Conservation (phyloP, 1,140 invertebrate genomes). For the Drosophila nigrodunni region DNA sequence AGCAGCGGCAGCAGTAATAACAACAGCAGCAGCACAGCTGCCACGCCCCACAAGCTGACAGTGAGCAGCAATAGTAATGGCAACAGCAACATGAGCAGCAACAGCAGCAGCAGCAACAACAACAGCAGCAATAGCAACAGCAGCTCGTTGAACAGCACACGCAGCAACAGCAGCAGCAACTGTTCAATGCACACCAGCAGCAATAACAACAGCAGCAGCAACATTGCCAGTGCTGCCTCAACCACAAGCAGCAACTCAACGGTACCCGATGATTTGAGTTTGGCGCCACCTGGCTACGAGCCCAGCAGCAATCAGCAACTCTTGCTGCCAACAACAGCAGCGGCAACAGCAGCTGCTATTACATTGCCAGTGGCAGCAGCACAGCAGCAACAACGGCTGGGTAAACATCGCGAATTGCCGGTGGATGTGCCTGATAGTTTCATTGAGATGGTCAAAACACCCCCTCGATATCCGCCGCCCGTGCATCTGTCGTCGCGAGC, state of each 20-base stretch:
- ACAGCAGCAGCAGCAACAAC: slow-evolving; percentile 44
- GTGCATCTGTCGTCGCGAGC: slow-evolving; percentile 77
- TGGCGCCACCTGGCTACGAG: slow-evolving; percentile 66
- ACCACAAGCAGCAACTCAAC: slow-evolving; percentile 54
- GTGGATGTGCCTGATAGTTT: slow-evolving; percentile 91
- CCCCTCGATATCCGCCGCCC: slow-evolving; percentile 90
- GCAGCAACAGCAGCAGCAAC: slow-evolving; percentile 65
- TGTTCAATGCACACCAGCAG: slow-evolving; percentile 61
- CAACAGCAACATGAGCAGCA: slow-evolving; percentile 42
- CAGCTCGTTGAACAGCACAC: slow-evolving; percentile 54
- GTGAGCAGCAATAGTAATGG: slow-evolving; percentile 30
- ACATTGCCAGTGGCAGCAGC: slow-evolving; percentile 12
- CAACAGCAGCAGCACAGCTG: slow-evolving; percentile 26
- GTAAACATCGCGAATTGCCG: slow-evolving; percentile 88
- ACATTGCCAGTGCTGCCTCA: slow-evolving; percentile 48
- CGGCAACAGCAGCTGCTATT: slow-evolving; percentile 47
- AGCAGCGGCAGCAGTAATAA: slow-evolving; percentile 36
- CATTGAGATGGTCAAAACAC: slow-evolving; percentile 89
- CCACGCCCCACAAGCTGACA: slow-evolving; percentile 17
- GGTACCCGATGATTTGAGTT: slow-evolving; percentile 59
- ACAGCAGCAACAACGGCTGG: slow-evolving; percentile 31
- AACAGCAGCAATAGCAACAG: slow-evolving; percentile 47
- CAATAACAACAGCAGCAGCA: slow-evolving; percentile 50
- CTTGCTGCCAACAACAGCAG: slow-evolving; percentile 1
- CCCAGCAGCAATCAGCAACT: slow-evolving; percentile 51